Percentiles rank a stretch among this genome's conserved stretches.
Evolutionary conservation across 1,140 invertebrate genomes (phyloP).

Genomic region (Parapsyche elsis): DNA sequence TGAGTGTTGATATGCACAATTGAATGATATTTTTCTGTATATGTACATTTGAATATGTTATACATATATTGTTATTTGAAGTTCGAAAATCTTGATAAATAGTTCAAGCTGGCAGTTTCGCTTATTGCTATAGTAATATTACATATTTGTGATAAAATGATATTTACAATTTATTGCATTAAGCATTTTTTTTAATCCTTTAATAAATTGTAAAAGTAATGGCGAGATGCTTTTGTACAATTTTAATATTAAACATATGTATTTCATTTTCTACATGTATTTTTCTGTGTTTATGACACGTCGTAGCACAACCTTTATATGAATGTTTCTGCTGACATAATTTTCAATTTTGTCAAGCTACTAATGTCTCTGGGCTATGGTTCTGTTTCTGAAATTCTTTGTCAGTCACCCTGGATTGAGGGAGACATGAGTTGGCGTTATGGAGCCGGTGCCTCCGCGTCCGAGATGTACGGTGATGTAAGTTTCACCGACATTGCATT

Average conservation of each 20-base stretch:
- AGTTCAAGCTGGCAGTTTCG: conserved; percentile 32
- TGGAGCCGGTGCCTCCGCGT: conserved; percentile 28
- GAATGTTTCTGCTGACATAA: conserved; percentile 35
- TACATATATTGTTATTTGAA: not conserved
- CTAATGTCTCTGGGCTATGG: not conserved
- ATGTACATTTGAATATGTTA: not conserved
- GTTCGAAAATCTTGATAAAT: not conserved
- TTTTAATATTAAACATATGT: not conserved
- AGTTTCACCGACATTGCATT: conserved; percentile 73
- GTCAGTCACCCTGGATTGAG: conserved; percentile 45
- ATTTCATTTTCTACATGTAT: not conserved
- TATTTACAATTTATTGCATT: not conserved
- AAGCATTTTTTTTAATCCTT: not conserved
- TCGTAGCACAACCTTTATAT: conserved; percentile 14
- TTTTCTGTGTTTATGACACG: not conserved
- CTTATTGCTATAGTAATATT: conserved; percentile 34
- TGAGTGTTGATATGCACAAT: no score
- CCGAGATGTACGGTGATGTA: conserved; percentile 61
- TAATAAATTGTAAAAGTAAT: not conserved
- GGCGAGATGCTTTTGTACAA: not conserved
- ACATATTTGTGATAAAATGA: not conserved
- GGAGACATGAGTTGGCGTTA: conserved; percentile 49
- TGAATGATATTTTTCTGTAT: no score
- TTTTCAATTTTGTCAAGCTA: conserved; percentile 25
- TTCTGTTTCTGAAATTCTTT: not conserved